Evolutionary conservation across 2,113 vertebrate genomes (phyloP).

Genomic region (Excalfactoria chinensis): DNA sequence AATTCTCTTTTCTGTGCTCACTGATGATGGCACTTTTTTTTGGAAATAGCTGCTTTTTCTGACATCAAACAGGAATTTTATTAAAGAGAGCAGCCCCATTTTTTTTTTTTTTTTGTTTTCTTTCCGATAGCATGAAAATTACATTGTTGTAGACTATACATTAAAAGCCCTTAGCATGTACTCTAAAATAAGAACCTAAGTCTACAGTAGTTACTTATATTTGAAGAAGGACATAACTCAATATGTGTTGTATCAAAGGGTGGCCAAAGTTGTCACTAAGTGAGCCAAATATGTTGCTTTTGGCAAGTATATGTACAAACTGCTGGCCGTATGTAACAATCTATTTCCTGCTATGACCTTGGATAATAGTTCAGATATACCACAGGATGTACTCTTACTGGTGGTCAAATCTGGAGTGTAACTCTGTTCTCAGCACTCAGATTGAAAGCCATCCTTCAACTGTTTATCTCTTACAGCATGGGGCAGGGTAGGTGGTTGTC

Average conservation of each 20-base stretch:
- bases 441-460: not conserved
- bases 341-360: not conserved
- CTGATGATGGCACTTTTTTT: not conserved
- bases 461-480: not conserved
- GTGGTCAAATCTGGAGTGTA: not conserved
- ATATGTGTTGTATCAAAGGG: not conserved
- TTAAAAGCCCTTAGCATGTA: not conserved
- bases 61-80: not conserved
- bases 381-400: not conserved
- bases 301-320: not conserved
- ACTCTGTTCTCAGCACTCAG: not conserved
- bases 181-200: not conserved
- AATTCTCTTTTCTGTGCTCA: not conserved
- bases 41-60: not conserved
- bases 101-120: not conserved
- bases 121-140: not conserved
- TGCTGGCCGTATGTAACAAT: not conserved
- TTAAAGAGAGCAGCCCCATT: not conserved
- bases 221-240: not conserved
- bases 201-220: not conserved
- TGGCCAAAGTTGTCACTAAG: not conserved
- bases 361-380: not conserved
- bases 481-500: not conserved
- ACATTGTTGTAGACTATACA: not conserved
- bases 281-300: not conserved